A percentile compares a stretch with the other conserved stretches of the same genome.
phyloP scores from a whole-genome alignment of 2,888 invertebrate genomes.

The Leptopilina myrica region DNA sequence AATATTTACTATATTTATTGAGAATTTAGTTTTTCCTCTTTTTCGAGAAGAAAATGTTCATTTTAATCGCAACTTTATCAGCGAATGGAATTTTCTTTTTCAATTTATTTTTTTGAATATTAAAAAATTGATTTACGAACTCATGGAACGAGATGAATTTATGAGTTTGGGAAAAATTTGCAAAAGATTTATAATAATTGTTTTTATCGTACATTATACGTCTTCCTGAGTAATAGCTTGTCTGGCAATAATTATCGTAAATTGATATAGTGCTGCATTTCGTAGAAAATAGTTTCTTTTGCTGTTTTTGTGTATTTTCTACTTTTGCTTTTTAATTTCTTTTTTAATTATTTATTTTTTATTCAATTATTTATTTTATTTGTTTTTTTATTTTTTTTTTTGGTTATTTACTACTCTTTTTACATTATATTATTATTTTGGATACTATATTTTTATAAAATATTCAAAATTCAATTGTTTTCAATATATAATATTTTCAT shows the following conservation, averaged over 20 bases:
- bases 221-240: conserved; percentile 11
- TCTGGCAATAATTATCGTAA: conserved; percentile 3
- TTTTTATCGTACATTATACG: conserved; percentile 19
- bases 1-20: too few species aligned
- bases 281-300: conserved; percentile 14
- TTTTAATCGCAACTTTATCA: too few species aligned
- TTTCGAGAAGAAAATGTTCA: too few species aligned
- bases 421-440: too few species aligned
- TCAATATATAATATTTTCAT: too few species aligned
- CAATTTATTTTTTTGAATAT: not conserved
- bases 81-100: not conserved
- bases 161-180: not conserved
- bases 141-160: conserved; percentile 11
- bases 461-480: too few species aligned
- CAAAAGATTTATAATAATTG: conserved; percentile 4
- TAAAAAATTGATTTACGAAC: not conserved
- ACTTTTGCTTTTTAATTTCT: too few species aligned
- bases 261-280: conserved; percentile 20
- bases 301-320: too few species aligned
- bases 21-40: too few species aligned
- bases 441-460: too few species aligned
- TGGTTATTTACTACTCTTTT: not conserved
- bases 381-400: too few species aligned
- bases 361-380: too few species aligned
- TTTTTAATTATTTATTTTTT: not conserved